A percentile compares a stretch with the other conserved stretches of the same genome.
phyloP scores from a whole-genome alignment of 2,888 invertebrate species.

The Melikaiella ostensackeni region DNA sequence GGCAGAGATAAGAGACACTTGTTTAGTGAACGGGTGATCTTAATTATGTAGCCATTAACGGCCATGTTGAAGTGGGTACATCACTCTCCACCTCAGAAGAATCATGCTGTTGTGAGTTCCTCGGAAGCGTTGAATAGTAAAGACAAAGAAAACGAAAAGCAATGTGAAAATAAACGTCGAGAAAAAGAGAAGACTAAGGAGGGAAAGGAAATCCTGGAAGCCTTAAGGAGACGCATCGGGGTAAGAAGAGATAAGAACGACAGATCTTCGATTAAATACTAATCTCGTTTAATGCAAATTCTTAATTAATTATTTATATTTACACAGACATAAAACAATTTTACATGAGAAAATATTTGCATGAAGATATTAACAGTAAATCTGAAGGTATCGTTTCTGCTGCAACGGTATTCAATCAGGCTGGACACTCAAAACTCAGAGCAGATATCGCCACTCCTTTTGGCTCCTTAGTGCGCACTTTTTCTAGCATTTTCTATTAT shows the following conservation, averaged over 20 bases:
- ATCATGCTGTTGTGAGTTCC: slow-evolving; percentile 58
- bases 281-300: neutral
- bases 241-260: slow-evolving; percentile 55
- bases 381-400: no score
- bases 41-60: slow-evolving; percentile 53
- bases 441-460: no score
- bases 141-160: slow-evolving; percentile 39
- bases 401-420: no score
- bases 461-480: no score
- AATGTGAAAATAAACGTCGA: slow-evolving; percentile 31
- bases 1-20: slow-evolving; percentile 12
- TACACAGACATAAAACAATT: no score
- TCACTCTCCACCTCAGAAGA: slow-evolving; percentile 68
- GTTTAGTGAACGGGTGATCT: slow-evolving; percentile 24
- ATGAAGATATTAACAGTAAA: no score
- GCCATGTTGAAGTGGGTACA: slow-evolving; percentile 75
- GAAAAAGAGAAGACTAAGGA: slow-evolving; percentile 46
- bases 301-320: neutral
- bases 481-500: no score
- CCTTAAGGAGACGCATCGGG: slow-evolving; percentile 62
- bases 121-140: slow-evolving; percentile 26
- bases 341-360: no score
- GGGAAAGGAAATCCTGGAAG: slow-evolving; percentile 58
- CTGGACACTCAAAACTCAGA: no score
- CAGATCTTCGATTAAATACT: neutral